Evolutionary conservation across 2,113 vertebrate species (phyloP).

Genomic region (Cochlearius cochlearius): DNA sequence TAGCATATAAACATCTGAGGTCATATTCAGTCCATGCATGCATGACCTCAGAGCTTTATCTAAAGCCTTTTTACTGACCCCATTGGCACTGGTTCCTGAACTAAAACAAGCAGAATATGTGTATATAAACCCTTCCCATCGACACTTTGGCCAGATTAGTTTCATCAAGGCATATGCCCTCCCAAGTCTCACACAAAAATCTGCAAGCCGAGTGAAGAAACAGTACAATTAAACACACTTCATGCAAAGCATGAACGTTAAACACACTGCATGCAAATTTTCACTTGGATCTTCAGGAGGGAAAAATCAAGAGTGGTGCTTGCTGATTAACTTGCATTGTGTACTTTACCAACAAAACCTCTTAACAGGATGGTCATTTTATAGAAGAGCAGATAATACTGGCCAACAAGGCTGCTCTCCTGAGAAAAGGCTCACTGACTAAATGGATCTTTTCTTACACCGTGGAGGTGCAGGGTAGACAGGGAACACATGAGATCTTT

Average conservation of each 20-base stretch:
- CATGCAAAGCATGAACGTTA: background rate
- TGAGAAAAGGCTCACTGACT: background rate
- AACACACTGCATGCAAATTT: background rate
- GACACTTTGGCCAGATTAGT: background rate
- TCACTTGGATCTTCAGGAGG: background rate
- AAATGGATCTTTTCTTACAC: background rate
- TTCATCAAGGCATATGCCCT: background rate
- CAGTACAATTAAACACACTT: background rate
- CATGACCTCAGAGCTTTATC: background rate
- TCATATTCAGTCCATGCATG: background rate
- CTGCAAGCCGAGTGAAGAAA: background rate
- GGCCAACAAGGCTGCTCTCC: background rate
- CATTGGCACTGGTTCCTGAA: background rate
- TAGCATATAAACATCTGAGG: background rate
- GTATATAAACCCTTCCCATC: background rate
- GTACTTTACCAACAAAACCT: background rate
- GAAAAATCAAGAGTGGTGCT: background rate
- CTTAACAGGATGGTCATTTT: background rate
- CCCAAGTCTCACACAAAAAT: background rate
- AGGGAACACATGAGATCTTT: conserved; percentile 1
- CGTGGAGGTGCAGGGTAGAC: background rate
- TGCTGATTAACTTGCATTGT: background rate
- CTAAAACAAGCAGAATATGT: fast-evolving
- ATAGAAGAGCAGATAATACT: background rate
- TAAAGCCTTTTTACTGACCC: background rate